phyloP scores from a whole-genome alignment of 1,140 invertebrate species.

The Saccostrea echinata region DNA sequence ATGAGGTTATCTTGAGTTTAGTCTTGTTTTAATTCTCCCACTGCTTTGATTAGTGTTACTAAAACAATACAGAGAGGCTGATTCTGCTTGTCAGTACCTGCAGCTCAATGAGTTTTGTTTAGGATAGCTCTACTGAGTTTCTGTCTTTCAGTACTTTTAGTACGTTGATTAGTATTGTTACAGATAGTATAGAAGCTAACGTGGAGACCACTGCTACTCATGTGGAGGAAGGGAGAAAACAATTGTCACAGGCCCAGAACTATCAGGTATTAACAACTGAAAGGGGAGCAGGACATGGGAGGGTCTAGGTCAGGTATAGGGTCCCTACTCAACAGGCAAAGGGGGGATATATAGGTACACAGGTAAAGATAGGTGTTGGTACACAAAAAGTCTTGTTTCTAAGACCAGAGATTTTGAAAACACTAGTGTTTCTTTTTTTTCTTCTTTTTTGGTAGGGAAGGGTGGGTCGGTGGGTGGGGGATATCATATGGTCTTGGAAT shows the following conservation, averaged over 20 bases:
- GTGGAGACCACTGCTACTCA: constrained; percentile 94
- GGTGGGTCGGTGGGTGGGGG: not conserved
- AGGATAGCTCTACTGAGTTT: no score
- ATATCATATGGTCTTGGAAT: not conserved
- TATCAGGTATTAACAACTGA: constrained; percentile 84
- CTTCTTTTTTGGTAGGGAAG: no score
- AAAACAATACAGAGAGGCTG: no score
- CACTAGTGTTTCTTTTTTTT: not conserved
- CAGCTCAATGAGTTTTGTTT: no score
- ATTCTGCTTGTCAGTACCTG: no score
- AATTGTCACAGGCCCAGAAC: constrained; percentile 89
- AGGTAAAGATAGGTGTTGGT: no score
- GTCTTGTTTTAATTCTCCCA: no score
- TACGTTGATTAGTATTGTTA: constrained; percentile 51
- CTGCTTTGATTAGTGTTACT: no score
- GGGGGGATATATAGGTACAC: not conserved
- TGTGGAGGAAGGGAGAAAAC: constrained; percentile 89
- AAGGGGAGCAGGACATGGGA: not conserved
- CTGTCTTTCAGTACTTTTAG: not conserved
- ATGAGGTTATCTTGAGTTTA: no score
- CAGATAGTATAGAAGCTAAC: constrained; percentile 98
- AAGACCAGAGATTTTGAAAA: not conserved
- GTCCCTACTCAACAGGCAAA: not conserved
- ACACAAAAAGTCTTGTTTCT: no score
- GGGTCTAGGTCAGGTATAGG: not conserved